Evolutionary conservation across 2,797 vertebrate species (phyloP), one percentile per base, ranked within the genome.

Genomic region (Molossus alvarezi): DNA sequence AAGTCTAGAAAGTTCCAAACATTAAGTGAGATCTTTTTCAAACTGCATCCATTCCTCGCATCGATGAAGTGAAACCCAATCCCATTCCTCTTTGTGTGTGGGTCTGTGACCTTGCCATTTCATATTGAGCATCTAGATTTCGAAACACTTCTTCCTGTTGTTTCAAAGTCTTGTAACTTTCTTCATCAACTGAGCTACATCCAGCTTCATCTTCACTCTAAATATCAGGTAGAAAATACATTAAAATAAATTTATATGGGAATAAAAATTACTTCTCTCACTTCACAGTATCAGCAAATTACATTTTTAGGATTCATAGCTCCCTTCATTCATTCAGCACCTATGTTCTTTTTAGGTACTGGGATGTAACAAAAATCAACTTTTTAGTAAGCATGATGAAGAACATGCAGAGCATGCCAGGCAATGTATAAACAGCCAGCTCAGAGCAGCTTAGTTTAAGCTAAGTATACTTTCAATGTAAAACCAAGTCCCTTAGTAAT

Each of bases 21-120:
- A 97, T 97, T 94, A 97, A 95, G 91, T 65, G 94, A 90, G 10
- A 83, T 91, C 58, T 67, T 95, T 41, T 97, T 99, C 99, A 99
- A 96, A 99, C 98, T 45, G 99, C 97, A 98, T 99, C 99, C 99
- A 99, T 99, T 98, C 99, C 99, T 95, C 99, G 98, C 87, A 99
- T 99, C 0, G 99, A 99, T 77, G 99, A 99, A 41, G 99, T 99
- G 97, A 99, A 99, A 25, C 99, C 99, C 18, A 99, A 99, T 51
- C 99, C 99, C 99, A 99, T 99, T 97, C 99, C 99, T 98, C 99
- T 99, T 94, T 99, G 99, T 0, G 99, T 99, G 98, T 99, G 99
- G 2, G 99, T 99, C 97, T 99, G 99, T 90, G 99, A 99, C 89
- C 99, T 99, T 25, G 99, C 99, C 99, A 99, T 99, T 98, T 99